Conservation (phyloP, 2,888 invertebrate genomes). For the Bombyx huttoni region DNA sequence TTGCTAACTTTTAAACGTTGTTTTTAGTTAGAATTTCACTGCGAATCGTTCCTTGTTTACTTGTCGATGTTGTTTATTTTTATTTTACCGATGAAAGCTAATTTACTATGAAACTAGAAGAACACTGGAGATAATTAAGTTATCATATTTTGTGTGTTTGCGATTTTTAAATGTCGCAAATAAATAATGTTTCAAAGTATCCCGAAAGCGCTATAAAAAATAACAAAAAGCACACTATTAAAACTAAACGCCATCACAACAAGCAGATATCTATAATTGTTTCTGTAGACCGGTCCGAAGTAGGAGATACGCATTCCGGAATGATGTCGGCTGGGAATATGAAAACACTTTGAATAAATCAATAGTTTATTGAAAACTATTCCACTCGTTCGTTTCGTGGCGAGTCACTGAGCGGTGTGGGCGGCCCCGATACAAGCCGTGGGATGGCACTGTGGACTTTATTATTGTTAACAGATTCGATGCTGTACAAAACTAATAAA, state of each 20-base stretch:
- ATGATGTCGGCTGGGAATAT: slow-evolving; percentile 17
- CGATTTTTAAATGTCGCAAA: too few species aligned
- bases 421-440: slow-evolving; percentile 32
- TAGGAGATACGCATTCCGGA: slow-evolving; percentile 13
- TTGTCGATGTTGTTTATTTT: too few species aligned
- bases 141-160: too few species aligned
- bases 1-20: too few species aligned
- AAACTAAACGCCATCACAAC: neutral
- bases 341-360: slow-evolving; percentile 39
- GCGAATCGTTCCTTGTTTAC: too few species aligned
- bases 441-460: slow-evolving; percentile 33
- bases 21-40: too few species aligned
- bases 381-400: slow-evolving; percentile 36
- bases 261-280: neutral
- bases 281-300: neutral
- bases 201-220: neutral
- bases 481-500: slow-evolving; percentile 8
- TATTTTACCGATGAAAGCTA: too few species aligned
- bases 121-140: too few species aligned
- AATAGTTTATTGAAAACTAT: slow-evolving; percentile 39
- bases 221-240: neutral
- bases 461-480: slow-evolving; percentile 34
- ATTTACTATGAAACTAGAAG: too few species aligned
- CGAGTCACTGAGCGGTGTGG: slow-evolving; percentile 37
- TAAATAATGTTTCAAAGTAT: neutral